phyloP scores from a whole-genome alignment of 2,888 invertebrate species.

The Aleiodes testaceus region DNA sequence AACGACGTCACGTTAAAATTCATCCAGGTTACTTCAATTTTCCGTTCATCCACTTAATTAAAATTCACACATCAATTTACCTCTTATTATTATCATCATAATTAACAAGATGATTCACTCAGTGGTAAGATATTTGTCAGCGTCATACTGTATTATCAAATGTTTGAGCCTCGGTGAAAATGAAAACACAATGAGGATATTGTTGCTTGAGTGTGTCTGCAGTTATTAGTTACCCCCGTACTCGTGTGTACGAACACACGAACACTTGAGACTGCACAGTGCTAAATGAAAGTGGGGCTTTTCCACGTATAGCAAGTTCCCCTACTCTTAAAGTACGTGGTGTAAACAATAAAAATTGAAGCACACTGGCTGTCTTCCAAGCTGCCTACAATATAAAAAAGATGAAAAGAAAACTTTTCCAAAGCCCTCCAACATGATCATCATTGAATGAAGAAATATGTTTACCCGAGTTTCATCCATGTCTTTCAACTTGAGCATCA shows the following conservation, averaged over 20 bases:
- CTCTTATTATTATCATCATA: slow-evolving; percentile 4
- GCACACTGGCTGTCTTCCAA: slow-evolving; percentile 1
- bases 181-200: slow-evolving; percentile 36
- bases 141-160: not conserved
- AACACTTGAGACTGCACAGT: slow-evolving; percentile 39
- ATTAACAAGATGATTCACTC: not conserved
- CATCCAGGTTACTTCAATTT: not conserved
- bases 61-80: slow-evolving; percentile 9
- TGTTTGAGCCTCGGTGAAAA: slow-evolving; percentile 20
- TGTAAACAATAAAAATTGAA: slow-evolving; percentile 36
- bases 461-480: not conserved
- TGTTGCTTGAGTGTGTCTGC: slow-evolving; percentile 20
- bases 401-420: not conserved
- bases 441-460: not conserved
- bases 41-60: not conserved
- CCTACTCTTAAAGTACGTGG: slow-evolving; percentile 19
- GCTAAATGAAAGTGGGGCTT: not conserved
- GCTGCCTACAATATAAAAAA: slow-evolving; percentile 16
- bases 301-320: slow-evolving; percentile 32
- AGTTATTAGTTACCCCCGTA: not conserved
- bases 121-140: not conserved
- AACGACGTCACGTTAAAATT: slow-evolving; percentile 6
- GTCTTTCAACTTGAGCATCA: not conserved
- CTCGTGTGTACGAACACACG: slow-evolving; percentile 9
- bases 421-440: slow-evolving; percentile 12